Percentiles rank a stretch among this genome's conserved stretches.
Conservation (phyloP, 2,888 invertebrate genomes). For the Lasiommata megera region DNA sequence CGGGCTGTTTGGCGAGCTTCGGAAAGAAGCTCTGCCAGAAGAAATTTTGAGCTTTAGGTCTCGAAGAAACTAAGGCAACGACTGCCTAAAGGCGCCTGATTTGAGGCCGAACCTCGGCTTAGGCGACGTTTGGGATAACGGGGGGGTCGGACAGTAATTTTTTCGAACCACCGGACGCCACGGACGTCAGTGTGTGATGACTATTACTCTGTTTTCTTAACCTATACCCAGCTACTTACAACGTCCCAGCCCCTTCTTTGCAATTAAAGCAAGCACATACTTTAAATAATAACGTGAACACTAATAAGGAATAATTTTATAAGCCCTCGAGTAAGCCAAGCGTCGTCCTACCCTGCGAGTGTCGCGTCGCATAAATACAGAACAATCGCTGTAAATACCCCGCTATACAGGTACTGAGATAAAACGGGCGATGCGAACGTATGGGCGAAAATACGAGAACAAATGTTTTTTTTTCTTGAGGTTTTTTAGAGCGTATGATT, state of each 20-base stretch:
- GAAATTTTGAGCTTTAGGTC: too few relatives aligned
- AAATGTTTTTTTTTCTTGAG: background rate
- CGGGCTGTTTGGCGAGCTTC: too few relatives aligned
- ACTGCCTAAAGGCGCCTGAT: too few relatives aligned
- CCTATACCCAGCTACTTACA: background rate
- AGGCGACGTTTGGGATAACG: too few relatives aligned
- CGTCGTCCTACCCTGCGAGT: conserved; percentile 31
- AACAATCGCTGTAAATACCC: conserved; percentile 64
- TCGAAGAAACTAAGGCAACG: too few relatives aligned
- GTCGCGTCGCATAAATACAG: conserved; percentile 55
- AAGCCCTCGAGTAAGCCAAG: conserved; percentile 9
- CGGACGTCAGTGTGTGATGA: too few relatives aligned
- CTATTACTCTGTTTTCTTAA: too few relatives aligned
- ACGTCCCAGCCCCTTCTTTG: background rate
- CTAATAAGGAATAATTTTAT: conserved; percentile 23
- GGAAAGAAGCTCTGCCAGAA: too few relatives aligned
- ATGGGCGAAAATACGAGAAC: conserved; percentile 42
- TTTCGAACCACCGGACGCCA: too few relatives aligned
- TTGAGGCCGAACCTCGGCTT: too few relatives aligned
- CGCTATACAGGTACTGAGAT: conserved; percentile 49
- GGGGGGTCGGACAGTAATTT: too few relatives aligned
- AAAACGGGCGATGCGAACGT: conserved; percentile 43
- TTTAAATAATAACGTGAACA: background rate
- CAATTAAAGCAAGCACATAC: background rate
- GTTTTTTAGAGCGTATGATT: too few relatives aligned